These are phyloP conservation scores for Dinoponera quadriceps DNA, from an alignment of 1,140 invertebrate genomes.

Conservation along the genomic window DNA sequence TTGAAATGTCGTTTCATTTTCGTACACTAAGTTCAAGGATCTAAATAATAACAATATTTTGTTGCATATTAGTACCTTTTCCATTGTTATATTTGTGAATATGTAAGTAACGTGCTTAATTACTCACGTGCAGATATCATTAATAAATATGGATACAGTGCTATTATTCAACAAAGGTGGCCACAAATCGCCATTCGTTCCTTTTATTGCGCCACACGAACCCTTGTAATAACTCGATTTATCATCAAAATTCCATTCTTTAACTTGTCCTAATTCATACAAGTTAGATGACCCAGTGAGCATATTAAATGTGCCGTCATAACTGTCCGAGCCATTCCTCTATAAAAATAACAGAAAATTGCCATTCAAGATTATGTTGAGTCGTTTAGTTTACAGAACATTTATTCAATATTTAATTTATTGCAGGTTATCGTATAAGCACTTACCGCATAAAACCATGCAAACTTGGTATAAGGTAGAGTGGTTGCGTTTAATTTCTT, in stretches of 20 bases:
- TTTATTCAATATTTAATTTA: no score
- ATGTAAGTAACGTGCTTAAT: neutral
- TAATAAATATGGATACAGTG: slow-evolving; percentile 88
- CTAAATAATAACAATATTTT: slow-evolving; percentile 67
- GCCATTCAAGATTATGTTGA: neutral
- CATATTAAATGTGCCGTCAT: slow-evolving; percentile 92
- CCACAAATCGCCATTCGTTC: slow-evolving; percentile 92
- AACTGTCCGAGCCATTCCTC: slow-evolving; percentile 89
- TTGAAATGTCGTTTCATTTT: slow-evolving; percentile 76
- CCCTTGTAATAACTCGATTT: slow-evolving; percentile 86
- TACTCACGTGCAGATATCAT: slow-evolving; percentile 89
- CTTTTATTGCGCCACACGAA: slow-evolving; percentile 88
- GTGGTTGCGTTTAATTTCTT: slow-evolving; percentile 86
- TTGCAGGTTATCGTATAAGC: no score
- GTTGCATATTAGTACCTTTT: neutral
- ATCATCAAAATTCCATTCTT: slow-evolving; percentile 89
- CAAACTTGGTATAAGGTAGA: slow-evolving; percentile 90
- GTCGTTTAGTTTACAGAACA: slow-evolving; percentile 23
- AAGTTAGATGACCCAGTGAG: slow-evolving; percentile 89
- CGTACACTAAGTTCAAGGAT: slow-evolving; percentile 80
- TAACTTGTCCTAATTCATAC: slow-evolving; percentile 87
- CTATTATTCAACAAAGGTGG: slow-evolving; percentile 88
- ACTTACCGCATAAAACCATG: slow-evolving; percentile 90
- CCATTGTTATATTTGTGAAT: neutral
- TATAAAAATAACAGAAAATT: slow-evolving; percentile 77